Conservation (phyloP, 2,888 invertebrate genomes). For the Dascillus cervinus region DNA sequence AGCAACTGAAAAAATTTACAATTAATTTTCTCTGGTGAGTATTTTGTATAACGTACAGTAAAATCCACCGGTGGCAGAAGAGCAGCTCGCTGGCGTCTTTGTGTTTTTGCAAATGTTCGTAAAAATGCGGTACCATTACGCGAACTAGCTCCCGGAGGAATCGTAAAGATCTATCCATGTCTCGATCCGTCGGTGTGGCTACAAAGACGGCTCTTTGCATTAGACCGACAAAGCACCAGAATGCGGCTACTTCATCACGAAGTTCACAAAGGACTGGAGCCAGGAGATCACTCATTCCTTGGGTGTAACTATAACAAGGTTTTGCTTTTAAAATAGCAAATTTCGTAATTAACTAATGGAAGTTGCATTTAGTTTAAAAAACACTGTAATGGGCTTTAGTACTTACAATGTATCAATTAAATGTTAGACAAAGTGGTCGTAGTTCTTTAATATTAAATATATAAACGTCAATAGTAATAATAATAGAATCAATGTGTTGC, state of each 20-base stretch:
- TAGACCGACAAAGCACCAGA: slow-evolving; percentile 96
- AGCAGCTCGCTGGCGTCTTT: slow-evolving; percentile 83
- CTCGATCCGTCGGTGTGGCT: slow-evolving; percentile 87
- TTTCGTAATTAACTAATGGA: no score
- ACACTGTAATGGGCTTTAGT: no score
- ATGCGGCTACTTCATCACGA: slow-evolving; percentile 91
- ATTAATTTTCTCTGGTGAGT: neutral
- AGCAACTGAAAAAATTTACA: slow-evolving; percentile 55
- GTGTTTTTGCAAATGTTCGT: slow-evolving; percentile 73
- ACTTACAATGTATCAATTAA: no score
- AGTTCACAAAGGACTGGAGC: slow-evolving; percentile 90
- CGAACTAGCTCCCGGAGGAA: slow-evolving; percentile 81
- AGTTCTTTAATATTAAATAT: no score
- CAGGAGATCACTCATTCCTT: slow-evolving; percentile 95
- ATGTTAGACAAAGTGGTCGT: no score
- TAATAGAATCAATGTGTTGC: no score
- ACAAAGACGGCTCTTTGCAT: slow-evolving; percentile 94
- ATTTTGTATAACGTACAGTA: slow-evolving; percentile 50
- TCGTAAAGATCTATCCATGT: slow-evolving; percentile 87
- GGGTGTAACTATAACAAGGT: slow-evolving; percentile 63
- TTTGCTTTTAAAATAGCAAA: no score
- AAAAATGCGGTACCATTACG: slow-evolving; percentile 86
- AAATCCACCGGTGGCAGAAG: slow-evolving; percentile 93
- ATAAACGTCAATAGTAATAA: no score
- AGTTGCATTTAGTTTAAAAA: no score